A percentile compares a stretch with the other conserved stretches of the same genome.
These are phyloP conservation scores for Aptenodytes patagonicus DNA, from an alignment of 2,113 vertebrate species.

Conservation along the genomic window DNA sequence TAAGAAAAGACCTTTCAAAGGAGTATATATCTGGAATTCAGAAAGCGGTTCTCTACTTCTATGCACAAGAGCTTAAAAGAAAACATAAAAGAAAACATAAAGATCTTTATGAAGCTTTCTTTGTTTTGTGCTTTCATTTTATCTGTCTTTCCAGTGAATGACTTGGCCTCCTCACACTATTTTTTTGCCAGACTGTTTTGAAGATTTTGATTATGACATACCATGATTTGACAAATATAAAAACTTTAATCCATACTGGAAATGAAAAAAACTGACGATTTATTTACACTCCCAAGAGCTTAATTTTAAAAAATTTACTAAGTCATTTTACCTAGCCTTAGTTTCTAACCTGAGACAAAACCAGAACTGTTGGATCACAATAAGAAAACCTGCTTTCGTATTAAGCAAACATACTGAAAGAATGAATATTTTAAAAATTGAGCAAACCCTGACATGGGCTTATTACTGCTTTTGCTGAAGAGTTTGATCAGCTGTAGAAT, in stretches of 20 bases:
- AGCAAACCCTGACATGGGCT: neutral
- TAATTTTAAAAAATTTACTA: neutral
- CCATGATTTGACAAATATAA: neutral
- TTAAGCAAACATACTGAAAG: neutral
- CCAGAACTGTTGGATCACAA: neutral
- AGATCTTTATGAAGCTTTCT: neutral
- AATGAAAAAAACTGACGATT: neutral
- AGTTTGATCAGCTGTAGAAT: neutral
- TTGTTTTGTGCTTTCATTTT: neutral
- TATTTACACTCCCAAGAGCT: neutral
- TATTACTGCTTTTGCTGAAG: neutral
- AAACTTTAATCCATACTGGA: neutral
- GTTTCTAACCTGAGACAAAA: neutral
- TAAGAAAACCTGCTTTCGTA: neutral
- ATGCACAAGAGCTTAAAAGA: neutral
- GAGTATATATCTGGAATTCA: neutral
- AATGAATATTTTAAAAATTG: neutral
- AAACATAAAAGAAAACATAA: neutral
- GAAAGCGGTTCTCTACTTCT: neutral
- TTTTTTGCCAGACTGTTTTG: neutral
- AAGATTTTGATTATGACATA: neutral
- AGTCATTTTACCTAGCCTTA: neutral
- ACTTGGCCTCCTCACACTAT: neutral
- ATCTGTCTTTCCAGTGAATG: neutral
- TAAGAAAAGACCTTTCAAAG: neutral